Conservation (phyloP, 2,888 invertebrate species). For the Ectropis crepuscularia region DNA sequence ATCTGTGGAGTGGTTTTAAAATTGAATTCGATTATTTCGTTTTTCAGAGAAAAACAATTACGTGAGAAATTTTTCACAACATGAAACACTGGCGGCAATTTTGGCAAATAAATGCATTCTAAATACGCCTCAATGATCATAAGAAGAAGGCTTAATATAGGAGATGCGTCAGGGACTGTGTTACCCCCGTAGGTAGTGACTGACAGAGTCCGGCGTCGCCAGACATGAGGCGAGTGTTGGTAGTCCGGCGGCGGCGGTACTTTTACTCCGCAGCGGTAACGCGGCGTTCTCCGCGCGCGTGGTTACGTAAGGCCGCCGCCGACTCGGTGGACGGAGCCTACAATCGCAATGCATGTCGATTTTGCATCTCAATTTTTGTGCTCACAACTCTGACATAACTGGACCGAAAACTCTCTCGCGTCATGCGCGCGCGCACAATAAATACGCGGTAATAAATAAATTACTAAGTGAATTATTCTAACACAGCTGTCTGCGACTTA, state of each 20-base stretch:
- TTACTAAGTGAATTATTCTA: constrained; percentile 49
- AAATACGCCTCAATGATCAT: too few species aligned
- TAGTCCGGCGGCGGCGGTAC: constrained; percentile 34
- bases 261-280: constrained; percentile 31
- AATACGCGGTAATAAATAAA: constrained; percentile 74
- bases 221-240: constrained; percentile 30
- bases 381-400: constrained; percentile 80
- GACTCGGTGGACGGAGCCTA: constrained; percentile 60
- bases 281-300: constrained; percentile 30
- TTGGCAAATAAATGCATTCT: too few species aligned
- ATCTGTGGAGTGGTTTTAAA: too few species aligned
- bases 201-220: constrained; percentile 46
- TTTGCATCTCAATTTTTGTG: constrained; percentile 76
- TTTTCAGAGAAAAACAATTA: too few species aligned
- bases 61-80: too few species aligned
- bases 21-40: too few species aligned
- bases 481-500: constrained; percentile 65
- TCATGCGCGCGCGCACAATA: constrained; percentile 68
- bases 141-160: too few species aligned
- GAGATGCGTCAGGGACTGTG: too few species aligned
- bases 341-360: constrained; percentile 75
- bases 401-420: constrained; percentile 73
- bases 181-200: not conserved
- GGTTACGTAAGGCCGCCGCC: constrained; percentile 51
- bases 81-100: too few species aligned